A percentile compares a stretch with the other conserved stretches of the same genome.
These are phyloP conservation scores for Elaeidobius kamerunicus DNA, from an alignment of 2,888 invertebrate species.

Conservation along the genomic window DNA sequence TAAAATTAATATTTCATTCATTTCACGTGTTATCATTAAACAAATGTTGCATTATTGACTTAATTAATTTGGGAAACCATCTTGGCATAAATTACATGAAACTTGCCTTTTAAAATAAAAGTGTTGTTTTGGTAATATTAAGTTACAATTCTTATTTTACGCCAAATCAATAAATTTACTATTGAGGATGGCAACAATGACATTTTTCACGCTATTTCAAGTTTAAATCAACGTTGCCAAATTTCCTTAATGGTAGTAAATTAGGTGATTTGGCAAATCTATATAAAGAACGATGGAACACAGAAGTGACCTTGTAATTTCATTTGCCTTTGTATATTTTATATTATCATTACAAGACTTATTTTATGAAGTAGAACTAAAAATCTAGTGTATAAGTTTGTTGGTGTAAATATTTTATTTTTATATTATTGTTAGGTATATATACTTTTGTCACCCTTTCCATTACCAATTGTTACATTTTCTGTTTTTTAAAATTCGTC, in stretches of 20 bases:
- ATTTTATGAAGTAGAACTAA: conserved; percentile 18
- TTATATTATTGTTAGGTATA: conserved; percentile 23
- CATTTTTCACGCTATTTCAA: not conserved
- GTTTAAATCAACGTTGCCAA: conserved; percentile 6
- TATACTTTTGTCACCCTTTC: conserved; percentile 18
- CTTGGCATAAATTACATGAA: conserved; percentile 15
- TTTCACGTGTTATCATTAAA: conserved; percentile 6
- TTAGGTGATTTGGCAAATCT: not conserved
- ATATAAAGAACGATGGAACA: conserved; percentile 9
- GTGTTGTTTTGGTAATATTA: conserved; percentile 19
- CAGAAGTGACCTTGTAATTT: conserved; percentile 23
- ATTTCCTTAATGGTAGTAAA: not conserved
- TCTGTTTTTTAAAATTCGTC: conserved; percentile 15
- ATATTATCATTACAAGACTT: conserved; percentile 21
- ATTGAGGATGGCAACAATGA: conserved; percentile 1
- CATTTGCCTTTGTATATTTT: conserved; percentile 16
- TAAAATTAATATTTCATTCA: conserved; percentile 8
- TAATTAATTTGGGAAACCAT: conserved; percentile 22
- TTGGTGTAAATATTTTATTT: conserved; percentile 32
- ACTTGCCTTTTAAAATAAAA: conserved; percentile 17
- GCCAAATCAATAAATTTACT: not conserved
- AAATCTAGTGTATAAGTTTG: conserved; percentile 24
- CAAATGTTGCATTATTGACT: conserved; percentile 23
- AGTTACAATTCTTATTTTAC: conserved; percentile 3
- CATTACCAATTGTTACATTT: conserved; percentile 14